Evolutionary conservation across 2,113 vertebrate species (phyloP).

Genomic region (Cervus canadensis): DNA sequence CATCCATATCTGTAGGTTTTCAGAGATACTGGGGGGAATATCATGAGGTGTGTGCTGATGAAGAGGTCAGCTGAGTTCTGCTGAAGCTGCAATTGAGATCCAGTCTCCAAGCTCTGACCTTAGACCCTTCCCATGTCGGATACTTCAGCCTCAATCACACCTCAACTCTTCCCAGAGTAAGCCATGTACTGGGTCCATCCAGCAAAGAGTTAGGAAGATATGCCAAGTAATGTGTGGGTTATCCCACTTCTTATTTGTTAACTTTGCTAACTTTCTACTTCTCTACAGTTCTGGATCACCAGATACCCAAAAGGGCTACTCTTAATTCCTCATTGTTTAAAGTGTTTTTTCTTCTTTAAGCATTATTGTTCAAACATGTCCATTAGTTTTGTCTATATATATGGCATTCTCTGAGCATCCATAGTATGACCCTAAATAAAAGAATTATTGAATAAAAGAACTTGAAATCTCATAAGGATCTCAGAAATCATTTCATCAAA

Average conservation of each 20-base stretch:
- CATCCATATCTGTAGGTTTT: background rate
- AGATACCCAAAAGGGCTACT: background rate
- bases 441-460: background rate
- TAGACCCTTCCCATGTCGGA: background rate
- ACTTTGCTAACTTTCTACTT: background rate
- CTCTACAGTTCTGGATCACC: background rate
- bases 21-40: fast-evolving
- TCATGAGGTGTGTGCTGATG: background rate
- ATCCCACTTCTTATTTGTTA: background rate
- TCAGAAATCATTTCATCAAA: background rate
- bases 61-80: background rate
- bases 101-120: background rate
- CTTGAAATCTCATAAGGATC: background rate
- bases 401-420: background rate
- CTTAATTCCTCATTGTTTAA: background rate
- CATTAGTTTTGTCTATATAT: background rate
- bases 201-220: background rate
- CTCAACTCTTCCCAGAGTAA: background rate
- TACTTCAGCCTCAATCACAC: background rate
- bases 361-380: background rate
- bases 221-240: background rate
- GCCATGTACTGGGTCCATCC: background rate
- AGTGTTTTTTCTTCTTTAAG: background rate
- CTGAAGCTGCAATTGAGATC: background rate
- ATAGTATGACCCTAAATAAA: background rate